Percentiles rank a stretch among this genome's conserved stretches.
Evolutionary conservation across 2,113 vertebrate species (phyloP).

Genomic region (Sapajus apella): DNA sequence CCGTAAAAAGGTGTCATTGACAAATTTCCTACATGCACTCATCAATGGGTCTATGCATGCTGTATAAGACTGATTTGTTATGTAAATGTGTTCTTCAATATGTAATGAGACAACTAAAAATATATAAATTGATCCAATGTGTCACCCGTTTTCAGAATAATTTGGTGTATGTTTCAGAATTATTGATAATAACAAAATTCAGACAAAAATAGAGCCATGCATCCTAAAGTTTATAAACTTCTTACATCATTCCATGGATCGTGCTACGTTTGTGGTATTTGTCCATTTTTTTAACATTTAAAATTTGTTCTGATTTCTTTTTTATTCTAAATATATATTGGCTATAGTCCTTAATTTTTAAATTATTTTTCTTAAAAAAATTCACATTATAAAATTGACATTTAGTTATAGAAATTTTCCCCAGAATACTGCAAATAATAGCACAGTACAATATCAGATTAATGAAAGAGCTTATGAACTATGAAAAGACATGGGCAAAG

Average conservation of each 20-base stretch:
- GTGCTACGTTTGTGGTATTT: not conserved
- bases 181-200: not conserved
- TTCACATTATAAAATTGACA: not conserved
- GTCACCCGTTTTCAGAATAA: not conserved
- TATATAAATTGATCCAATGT: not conserved
- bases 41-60: not conserved
- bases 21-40: not conserved
- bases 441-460: not conserved
- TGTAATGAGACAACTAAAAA: not conserved
- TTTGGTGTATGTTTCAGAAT: not conserved
- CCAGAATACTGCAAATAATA: not conserved
- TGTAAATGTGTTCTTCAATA: not conserved
- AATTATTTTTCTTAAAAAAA: not conserved
- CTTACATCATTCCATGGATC: not conserved
- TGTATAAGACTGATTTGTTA: not conserved
- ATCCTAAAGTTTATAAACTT: not conserved
- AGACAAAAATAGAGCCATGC: not conserved
- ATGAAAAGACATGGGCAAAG: not conserved
- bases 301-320: not conserved
- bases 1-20: not conserved
- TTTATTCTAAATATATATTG: not conserved
- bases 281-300: not conserved
- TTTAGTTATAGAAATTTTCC: not conserved
- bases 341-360: not conserved
- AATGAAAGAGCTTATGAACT: not conserved